Base-by-base conservation (phyloP, 2,888 invertebrate species). In the Dorcus hopei region DNA sequence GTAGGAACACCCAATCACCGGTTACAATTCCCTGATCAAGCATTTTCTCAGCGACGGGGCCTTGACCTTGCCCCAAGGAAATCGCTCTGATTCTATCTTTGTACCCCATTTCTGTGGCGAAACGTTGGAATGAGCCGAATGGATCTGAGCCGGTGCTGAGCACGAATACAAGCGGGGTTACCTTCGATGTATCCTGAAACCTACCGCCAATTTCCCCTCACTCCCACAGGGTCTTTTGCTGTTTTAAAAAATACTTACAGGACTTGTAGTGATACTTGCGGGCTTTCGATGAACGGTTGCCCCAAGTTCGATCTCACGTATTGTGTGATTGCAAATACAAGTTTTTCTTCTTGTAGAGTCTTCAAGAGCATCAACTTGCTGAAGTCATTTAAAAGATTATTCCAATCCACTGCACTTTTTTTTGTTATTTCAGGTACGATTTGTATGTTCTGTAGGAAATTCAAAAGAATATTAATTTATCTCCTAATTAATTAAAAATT, bases 1-100 rank as follows among this genome's bases (percentile, higher is more conserved):
- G 94, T 65, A 95, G 80, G 74, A 95, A 91, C 6, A 97, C 86
- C 97, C 97, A 97, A 63, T 90, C 86, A 1, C 96, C 96, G 54
- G 84, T 81, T 1, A 81, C 80, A 65, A 85, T 82, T 1, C 91
- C 95, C 53, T 80, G 79, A 19, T 82, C 84, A 42, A 96, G 90
- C 80, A 95, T 81, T 68, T 85, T 86, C 72, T 94, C 91, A 1
- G 96, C 96, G 4, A 92, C 85, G 0, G 90, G 90, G 0, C 95
- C 95, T 80, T 96, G 96, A 0, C 96, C 96, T 72, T 90, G 89
- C 0, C 96, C 96, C 8, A 97, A 79, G 0, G 96, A 96, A 69
- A 97, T 94, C 0, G 92, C 90, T 71, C 85, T 87, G 65, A 87
- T 84, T 62, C 84, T 85, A 3, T 86, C 88, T 43, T 81, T 79